Percentiles rank a stretch among this genome's conserved stretches.
Evolutionary conservation across 2,113 vertebrate species (phyloP).

Genomic region (Passer domesticus): DNA sequence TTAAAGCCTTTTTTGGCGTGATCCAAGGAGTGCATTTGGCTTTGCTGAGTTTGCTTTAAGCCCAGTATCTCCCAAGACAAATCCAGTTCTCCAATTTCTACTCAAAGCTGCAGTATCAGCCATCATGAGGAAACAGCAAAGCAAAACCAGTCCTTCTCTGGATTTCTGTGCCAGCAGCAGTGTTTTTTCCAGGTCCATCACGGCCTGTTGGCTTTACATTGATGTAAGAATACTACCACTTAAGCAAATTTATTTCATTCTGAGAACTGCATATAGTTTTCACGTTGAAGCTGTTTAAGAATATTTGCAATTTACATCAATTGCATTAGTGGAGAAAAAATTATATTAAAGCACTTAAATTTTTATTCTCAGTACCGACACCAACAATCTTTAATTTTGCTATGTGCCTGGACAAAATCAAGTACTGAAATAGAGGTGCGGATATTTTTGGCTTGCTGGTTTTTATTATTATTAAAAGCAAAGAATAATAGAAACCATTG

Average conservation of each 20-base stretch:
- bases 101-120: background rate
- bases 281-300: background rate
- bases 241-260: background rate
- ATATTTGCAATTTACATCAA: background rate
- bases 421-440: background rate
- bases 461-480: background rate
- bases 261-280: background rate
- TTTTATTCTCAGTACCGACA: background rate
- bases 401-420: background rate
- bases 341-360: background rate
- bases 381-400: background rate
- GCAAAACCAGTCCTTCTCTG: background rate
- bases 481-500: background rate
- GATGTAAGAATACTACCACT: background rate
- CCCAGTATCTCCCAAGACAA: background rate
- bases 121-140: background rate
- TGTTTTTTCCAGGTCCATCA: background rate
- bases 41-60: background rate
- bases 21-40: background rate
- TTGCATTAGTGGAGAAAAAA: background rate
- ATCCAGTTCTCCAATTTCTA: background rate
- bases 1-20: background rate
- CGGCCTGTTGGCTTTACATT: accelerated
- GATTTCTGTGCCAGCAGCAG: background rate
- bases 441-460: background rate